Base-by-base conservation (phyloP, 2,113 vertebrate species). In the Engraulis encrasicolus region DNA sequence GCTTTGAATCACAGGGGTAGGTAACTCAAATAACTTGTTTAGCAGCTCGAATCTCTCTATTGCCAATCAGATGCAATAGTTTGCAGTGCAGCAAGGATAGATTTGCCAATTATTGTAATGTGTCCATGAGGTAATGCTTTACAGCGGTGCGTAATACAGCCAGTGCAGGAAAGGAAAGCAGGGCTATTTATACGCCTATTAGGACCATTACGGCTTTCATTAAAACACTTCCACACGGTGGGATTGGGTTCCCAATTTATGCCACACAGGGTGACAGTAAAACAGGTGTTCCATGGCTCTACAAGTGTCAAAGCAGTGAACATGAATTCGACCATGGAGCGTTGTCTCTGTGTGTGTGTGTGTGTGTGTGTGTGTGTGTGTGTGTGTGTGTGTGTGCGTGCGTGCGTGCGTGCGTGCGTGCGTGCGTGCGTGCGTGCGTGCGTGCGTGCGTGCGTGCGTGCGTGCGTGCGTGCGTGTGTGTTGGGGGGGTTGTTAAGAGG, bases 241-340 rank as follows among this genome's bases (percentile, higher is more conserved):
- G 89, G 86, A 84, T 88, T 86, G 87, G 91, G 90, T 86, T 90
- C 88, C 89, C 85, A 83, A 80, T 89, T 84, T 84, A 81, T 88
- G 84, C 84, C 66, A 78, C 79, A 74, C 54, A 49, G 82, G 82
- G 58, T 50, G 78, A 85, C 81, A 71, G 86, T 85, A 52, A 84
- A 87, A 85, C 88, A 89, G 84, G 88, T 85, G 84, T 85, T 87
- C 37, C 81, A 80, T 82, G 80, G 49, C 80, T 31, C 7, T 36
- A 18, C 12, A 78, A 74, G 80, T 66, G 79, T 66, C 84, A 82
- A n/a, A n/a, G n/a, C n/a, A n/a, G n/a, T n/a, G 6, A 18, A 34
- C n/a, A 23, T 20, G 79, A 20, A 23, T 38, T 58, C 58, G 40
- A 74, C 45, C 50, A 54, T n/a, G n/a, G n/a, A n/a, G n/a, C n/a